Percentiles rank a stretch among this genome's conserved stretches.
These are phyloP conservation scores for Syngnathoides biaculeatus DNA, from an alignment of 2,113 vertebrate genomes.

Conservation along the genomic window DNA sequence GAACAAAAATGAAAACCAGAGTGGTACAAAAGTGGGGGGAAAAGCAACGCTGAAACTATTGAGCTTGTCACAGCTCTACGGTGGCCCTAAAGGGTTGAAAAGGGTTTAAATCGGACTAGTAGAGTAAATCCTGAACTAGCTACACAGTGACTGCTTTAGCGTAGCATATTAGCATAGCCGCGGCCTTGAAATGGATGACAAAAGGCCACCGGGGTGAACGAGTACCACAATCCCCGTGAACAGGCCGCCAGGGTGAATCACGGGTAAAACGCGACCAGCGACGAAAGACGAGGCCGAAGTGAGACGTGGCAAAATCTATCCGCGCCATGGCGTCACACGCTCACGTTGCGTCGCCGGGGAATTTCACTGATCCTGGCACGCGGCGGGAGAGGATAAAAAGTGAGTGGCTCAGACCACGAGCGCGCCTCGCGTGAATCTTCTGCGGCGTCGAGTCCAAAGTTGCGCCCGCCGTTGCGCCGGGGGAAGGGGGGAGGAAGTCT, in stretches of 20 bases:
- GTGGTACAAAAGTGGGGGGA: no score
- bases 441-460: slow-evolving; percentile 64
- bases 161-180: slow-evolving; percentile 36
- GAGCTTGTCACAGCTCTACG: neutral
- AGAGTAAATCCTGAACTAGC: neutral
- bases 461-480: slow-evolving; percentile 51
- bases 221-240: slow-evolving; percentile 55
- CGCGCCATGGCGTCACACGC: slow-evolving; percentile 67
- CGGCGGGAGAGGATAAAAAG: slow-evolving; percentile 70
- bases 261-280: slow-evolving; percentile 62
- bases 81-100: slow-evolving; percentile 4
- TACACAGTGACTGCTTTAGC: neutral
- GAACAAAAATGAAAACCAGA: no score
- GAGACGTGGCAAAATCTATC: slow-evolving; percentile 74
- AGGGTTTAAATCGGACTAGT: neutral
- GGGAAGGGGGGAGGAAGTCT: slow-evolving; percentile 63
- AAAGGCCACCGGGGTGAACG: slow-evolving; percentile 45
- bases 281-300: slow-evolving; percentile 66
- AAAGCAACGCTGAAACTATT: neutral
- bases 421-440: slow-evolving; percentile 55
- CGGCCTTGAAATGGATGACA: slow-evolving; percentile 62
- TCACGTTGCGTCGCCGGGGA: slow-evolving; percentile 72
- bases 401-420: slow-evolving; percentile 68
- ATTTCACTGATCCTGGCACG: slow-evolving; percentile 77
- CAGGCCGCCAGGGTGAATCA: slow-evolving; percentile 65